Conservation (phyloP, 2,888 invertebrate species). For the Drosophila colorata region DNA sequence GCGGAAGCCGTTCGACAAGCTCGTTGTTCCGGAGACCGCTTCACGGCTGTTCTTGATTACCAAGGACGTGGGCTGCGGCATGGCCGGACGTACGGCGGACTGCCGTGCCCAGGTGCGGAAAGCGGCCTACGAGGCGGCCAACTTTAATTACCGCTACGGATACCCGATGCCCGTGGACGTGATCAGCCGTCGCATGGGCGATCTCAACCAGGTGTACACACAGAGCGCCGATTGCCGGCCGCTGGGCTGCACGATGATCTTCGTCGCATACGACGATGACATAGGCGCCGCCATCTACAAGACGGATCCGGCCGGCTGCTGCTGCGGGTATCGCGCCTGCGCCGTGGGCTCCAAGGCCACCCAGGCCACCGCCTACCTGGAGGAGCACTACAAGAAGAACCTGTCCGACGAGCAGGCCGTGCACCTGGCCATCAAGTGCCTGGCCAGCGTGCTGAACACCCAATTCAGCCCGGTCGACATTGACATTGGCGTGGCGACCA, state of each 20-base stretch:
- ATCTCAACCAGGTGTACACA: neutral
- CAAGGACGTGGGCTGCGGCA: neutral
- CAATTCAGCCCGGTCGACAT: neutral
- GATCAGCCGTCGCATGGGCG: neutral
- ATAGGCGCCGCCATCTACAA: neutral
- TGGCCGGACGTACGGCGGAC: slow-evolving; percentile 1
- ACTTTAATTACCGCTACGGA: neutral
- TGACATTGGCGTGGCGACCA: neutral
- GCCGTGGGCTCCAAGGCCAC: neutral
- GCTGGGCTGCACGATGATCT: neutral
- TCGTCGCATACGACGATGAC: neutral
- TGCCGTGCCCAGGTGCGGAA: neutral
- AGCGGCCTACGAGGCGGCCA: neutral
- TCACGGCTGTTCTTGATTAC: neutral
- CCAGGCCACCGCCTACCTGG: neutral
- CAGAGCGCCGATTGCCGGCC: neutral
- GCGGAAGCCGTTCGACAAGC: neutral
- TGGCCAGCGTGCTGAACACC: neutral
- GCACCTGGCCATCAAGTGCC: neutral
- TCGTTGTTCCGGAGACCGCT: neutral
- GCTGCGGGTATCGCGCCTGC: neutral
- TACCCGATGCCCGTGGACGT: neutral
- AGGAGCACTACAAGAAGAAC: neutral
- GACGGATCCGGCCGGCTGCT: neutral
- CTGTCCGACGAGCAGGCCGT: neutral